A percentile compares a stretch with the other conserved stretches of the same genome.
Conservation (phyloP, 2,113 vertebrate genomes). For the Syngnathus typhle region DNA sequence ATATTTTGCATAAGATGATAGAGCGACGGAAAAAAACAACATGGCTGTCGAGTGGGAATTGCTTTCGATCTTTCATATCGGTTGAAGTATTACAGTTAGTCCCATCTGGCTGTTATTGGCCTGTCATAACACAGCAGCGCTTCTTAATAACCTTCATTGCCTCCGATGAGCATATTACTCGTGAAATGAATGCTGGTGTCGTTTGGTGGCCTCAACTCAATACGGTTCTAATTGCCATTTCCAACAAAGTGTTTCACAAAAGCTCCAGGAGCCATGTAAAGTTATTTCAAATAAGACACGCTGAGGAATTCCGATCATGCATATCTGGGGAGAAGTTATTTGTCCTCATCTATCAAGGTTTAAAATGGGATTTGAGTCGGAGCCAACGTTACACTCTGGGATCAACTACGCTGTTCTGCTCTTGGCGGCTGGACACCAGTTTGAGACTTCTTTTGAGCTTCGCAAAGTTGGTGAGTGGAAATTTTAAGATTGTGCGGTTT, state of each 20-base stretch:
- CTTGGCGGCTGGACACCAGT: slow-evolving; percentile 90
- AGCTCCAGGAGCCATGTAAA: slow-evolving; percentile 13
- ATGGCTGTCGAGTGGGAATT: slow-evolving; percentile 25
- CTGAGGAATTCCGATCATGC: slow-evolving; percentile 26
- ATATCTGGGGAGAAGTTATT: slow-evolving; percentile 24
- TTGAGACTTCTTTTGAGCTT: slow-evolving; percentile 96
- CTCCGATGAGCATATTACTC: slow-evolving; percentile 48
- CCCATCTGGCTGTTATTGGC: slow-evolving; percentile 46
- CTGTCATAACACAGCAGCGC: slow-evolving; percentile 25
- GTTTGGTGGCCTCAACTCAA: slow-evolving; percentile 44
- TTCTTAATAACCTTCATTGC: slow-evolving; percentile 34
- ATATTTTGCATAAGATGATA: background rate
- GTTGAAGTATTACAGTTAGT: slow-evolving; percentile 24
- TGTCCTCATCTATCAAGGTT: slow-evolving; percentile 75
- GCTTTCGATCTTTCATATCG: slow-evolving; percentile 34
- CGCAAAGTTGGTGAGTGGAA: slow-evolving; percentile 92
- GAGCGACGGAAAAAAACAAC: slow-evolving; percentile 9
- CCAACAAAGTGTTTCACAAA: slow-evolving; percentile 16
- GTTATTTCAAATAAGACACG: slow-evolving; percentile 8
- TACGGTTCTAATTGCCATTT: slow-evolving; percentile 49
- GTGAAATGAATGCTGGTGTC: slow-evolving; percentile 55
- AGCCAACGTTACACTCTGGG: slow-evolving; percentile 95
- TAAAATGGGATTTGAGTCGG: slow-evolving; percentile 93
- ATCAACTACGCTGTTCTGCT: slow-evolving; percentile 97
- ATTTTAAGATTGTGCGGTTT: background rate